phyloP scores from a whole-genome alignment of 2,888 invertebrate species.

The Drosophila imparisetae region DNA sequence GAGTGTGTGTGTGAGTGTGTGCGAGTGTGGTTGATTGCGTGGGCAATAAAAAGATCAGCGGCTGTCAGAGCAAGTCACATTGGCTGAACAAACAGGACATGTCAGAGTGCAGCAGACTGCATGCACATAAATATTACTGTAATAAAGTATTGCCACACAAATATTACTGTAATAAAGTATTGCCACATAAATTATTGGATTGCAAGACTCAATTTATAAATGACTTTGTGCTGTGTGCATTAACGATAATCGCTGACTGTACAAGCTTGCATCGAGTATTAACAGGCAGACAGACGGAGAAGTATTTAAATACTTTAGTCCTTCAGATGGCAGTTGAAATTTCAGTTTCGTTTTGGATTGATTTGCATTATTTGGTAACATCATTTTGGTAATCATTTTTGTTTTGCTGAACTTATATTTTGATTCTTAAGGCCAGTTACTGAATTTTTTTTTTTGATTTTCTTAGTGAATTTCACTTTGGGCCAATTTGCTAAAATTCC shows the following conservation, averaged over 20 bases:
- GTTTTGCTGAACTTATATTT: not conserved
- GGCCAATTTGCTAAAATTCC: not conserved
- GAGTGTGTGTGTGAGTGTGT: constrained; percentile 10
- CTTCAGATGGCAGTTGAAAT: not conserved
- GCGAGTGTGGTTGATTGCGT: constrained; percentile 32
- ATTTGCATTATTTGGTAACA: not conserved
- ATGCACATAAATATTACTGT: constrained; percentile 56
- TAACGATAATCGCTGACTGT: constrained; percentile 44
- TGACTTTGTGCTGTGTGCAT: constrained; percentile 44
- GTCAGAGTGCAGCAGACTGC: constrained; percentile 34
- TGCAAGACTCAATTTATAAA: constrained; percentile 64
- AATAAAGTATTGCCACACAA: constrained; percentile 58
- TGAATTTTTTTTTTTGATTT: not conserved
- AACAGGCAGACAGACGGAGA: not conserved
- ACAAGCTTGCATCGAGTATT: not conserved
- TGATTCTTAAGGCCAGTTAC: not conserved
- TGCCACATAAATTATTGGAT: constrained; percentile 59
- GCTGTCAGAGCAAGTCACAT: constrained; percentile 46
- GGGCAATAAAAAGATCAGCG: constrained; percentile 75
- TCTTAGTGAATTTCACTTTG: not conserved
- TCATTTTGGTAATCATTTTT: not conserved
- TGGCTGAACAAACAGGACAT: constrained; percentile 25
- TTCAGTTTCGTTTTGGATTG: not conserved
- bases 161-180: constrained; percentile 64
- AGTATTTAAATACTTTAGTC: not conserved